Percentiles rank a stretch among this genome's conserved stretches.
Conservation (phyloP, 2,113 vertebrate genomes). For the Callipepla californica region DNA sequence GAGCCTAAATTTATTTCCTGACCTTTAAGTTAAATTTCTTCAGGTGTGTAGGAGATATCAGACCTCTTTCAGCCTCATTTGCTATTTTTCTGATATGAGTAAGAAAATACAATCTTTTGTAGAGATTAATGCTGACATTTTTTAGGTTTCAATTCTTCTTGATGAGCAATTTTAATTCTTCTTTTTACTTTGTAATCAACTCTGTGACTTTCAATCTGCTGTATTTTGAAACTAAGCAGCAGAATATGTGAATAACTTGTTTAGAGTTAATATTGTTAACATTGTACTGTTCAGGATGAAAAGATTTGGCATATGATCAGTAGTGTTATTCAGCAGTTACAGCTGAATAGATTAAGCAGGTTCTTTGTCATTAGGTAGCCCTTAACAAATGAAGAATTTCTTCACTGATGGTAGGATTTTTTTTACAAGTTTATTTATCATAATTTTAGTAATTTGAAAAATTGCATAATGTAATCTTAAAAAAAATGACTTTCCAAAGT, state of each 20-base stretch:
- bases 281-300: background rate
- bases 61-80: background rate
- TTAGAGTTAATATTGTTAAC: background rate
- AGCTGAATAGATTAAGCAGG: background rate
- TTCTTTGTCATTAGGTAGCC: background rate
- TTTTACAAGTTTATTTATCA: background rate
- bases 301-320: background rate
- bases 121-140: background rate
- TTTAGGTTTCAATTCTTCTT: fast-evolving
- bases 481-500: background rate
- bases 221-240: background rate
- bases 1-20: background rate
- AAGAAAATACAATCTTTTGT: background rate
- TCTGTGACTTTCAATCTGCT: background rate
- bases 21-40: background rate
- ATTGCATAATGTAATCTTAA: background rate
- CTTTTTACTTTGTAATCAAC: background rate
- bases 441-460: background rate
- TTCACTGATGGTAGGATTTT: background rate
- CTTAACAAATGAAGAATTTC: background rate
- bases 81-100: background rate
- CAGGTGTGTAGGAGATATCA: background rate
- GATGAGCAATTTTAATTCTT: background rate
- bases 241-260: background rate
- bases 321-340: background rate